Evolutionary conservation across 2,797 vertebrate genomes (phyloP), one percentile per base, ranked within the genome.

Genomic region (Gymnodraco acuticeps): DNA sequence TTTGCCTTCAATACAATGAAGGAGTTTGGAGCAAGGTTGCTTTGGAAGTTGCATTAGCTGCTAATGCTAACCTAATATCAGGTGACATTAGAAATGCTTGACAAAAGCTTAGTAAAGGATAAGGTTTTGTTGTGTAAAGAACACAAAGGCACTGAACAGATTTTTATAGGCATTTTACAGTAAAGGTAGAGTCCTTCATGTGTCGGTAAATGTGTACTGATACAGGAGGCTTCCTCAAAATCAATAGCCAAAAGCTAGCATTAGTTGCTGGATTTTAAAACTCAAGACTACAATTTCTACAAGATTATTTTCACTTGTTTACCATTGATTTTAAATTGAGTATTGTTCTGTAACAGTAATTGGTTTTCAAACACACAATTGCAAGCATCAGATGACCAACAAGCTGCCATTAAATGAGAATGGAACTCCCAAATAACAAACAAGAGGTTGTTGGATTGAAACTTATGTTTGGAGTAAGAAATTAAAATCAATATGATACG

Each of bases 1-100:
- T 66, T 58, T 66, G 55, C 55, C 62, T 71, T 62, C 31, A 27
- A 52, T 7, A 33, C 14, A 47, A 3, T 15, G 15, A 43, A 33
- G 27, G 27, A 41, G 45, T 52, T 47, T 2, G 10, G 19, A 1
- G 11, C 11, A 27, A n/a, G 10, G 17, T 42, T 38, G 48, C 48
- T 75, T 54, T 67, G 47, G 41, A 17, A 20, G 11, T 11, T 59
- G n/a, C 2, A 17, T 33, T 45, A 48, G 41, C 17, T 52, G 23
- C 38, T 67, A 46, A 53, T 64, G 45, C 17, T 20, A 54, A 47
- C 10, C 23, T 20, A 54, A 47, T 10, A 8, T 45, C 65, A 19
- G 3, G 3, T 59, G 20, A 45, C 33, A 58, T 51, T 61, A 53
- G 42, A 61, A 38, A 38, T 7, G 33, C 33, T 38, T 38, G 33